phyloP scores from a whole-genome alignment of 1,140 invertebrate species.

The Ylistrum balloti region DNA sequence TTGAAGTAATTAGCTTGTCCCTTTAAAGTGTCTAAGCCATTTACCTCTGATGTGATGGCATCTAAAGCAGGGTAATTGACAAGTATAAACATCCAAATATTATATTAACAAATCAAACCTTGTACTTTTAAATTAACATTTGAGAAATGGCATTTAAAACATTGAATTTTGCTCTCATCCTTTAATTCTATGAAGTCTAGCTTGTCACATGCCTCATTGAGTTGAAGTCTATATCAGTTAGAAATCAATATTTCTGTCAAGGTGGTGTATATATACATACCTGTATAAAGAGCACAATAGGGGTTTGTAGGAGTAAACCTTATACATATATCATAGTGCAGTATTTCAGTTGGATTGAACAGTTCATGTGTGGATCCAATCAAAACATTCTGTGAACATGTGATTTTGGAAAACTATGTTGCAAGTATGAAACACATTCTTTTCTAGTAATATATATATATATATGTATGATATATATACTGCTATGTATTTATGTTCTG shows the following conservation, averaged over 20 bases:
- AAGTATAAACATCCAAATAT: not conserved
- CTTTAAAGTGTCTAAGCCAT: not conserved
- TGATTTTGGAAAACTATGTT: not conserved
- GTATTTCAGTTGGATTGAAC: conserved; percentile 7
- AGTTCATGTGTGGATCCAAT: not conserved
- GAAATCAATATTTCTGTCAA: conserved; percentile 39
- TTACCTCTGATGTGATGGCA: not conserved
- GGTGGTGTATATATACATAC: not conserved
- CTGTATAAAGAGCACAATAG: not conserved
- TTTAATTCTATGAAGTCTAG: not conserved
- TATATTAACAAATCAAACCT: not conserved
- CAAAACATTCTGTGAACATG: not conserved
- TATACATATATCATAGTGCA: not conserved
- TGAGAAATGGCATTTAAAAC: not conserved
- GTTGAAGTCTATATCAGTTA: conserved; percentile 19
- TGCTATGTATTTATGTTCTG: not conserved
- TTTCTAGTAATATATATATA: not conserved
- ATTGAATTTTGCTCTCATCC: not conserved
- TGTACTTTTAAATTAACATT: conserved; percentile 1
- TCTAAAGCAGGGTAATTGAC: not conserved
- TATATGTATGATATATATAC: too few relatives aligned
- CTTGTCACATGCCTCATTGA: conserved; percentile 32
- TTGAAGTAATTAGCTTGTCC: not conserved
- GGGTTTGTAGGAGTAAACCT: not conserved
- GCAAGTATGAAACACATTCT: not conserved